Evolutionary conservation across 2,113 vertebrate genomes (phyloP), one percentile per base, ranked within the genome.

Genomic region (Heloderma charlesbogerti): DNA sequence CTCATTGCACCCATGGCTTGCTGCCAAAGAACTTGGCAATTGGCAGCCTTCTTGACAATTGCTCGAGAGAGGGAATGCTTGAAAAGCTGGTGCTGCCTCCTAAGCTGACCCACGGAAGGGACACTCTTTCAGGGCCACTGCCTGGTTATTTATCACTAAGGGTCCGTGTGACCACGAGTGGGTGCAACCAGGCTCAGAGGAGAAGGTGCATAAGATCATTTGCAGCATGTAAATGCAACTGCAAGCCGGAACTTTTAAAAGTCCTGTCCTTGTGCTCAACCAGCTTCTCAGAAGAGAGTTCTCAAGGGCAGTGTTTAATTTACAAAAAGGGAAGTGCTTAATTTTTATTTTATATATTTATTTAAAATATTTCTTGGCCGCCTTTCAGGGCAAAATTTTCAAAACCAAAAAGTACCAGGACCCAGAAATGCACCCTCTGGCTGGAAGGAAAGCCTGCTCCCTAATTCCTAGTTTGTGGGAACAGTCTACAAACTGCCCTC

Each of bases 21-120:
- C 69, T 57, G 85, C 85, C 85, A 86, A 86, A 54, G 45, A 87
- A 8, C 20, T 22, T 74, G 84, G 69, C 67, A 86, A 74, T 37
- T 48, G 2, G 84, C 69, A 74, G 69, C 8, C 84, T 71, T 37
- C 85, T 74, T 87, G 85, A 67, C 43, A 72, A 13, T 57, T 15
- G 69, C 85, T 57, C 22, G 29, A 54, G 48, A 48, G 48, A 37
- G 34, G 18, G 51, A 57, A 34, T 18, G 51, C 51, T 82, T 2
- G 85, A 67, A 54, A 54, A 31, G 67, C 7, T n/a, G 84, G 9
- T 43, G 60, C 9, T 43, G 37, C 60, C 40, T 27, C 22, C 25
- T 54, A 2, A 67, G 40, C 4, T 37, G 27, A n/a, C 37, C 63
- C 27, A 15, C 6, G 25, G 37, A 67, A 67, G 27, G 63, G 40